phyloP scores from a whole-genome alignment of 2,888 invertebrate species.

The Carcina quercana region DNA sequence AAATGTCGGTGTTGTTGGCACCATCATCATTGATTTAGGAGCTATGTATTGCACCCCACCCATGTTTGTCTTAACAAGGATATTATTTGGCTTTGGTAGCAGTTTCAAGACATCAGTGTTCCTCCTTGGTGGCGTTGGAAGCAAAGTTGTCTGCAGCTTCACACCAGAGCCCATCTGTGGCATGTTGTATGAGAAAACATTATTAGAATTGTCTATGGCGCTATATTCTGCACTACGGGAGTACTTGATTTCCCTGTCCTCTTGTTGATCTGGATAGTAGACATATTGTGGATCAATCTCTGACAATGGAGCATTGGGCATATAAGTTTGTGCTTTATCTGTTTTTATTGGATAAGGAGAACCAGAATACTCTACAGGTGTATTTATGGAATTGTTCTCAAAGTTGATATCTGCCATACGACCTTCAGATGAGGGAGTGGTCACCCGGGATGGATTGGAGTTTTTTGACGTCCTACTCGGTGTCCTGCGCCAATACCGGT shows the following conservation, averaged over 20 bases:
- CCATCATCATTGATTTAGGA: conserved; percentile 50
- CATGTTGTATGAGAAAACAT: conserved; percentile 41
- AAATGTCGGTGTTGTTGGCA: conserved; percentile 49
- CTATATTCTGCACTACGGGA: conserved; percentile 60
- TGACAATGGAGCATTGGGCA: conserved; percentile 27
- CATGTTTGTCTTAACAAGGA: conserved; percentile 53
- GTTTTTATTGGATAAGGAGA: conserved; percentile 40
- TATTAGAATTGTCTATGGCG: conserved; percentile 38
- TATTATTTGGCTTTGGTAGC: conserved; percentile 52
- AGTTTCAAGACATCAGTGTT: conserved; percentile 45
- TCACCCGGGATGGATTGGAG: conserved; percentile 38
- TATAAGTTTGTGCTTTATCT: conserved; percentile 49
- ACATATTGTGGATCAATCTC: conserved; percentile 51
- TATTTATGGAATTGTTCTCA: conserved; percentile 38
- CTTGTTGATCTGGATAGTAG: conserved; percentile 50
- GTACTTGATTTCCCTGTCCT: conserved; percentile 60
- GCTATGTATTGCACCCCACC: conserved; percentile 51
- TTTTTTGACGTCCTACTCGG: conserved; percentile 46
- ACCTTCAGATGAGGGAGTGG: conserved; percentile 42
- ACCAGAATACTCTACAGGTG: conserved; percentile 31
- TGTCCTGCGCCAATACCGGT: conserved; percentile 50
- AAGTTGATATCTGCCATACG: conserved; percentile 45
- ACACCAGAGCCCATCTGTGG: conserved; percentile 31
- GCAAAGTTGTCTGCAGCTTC: conserved; percentile 33
- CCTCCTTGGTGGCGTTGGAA: conserved; percentile 34